Percentiles rank a stretch among this genome's conserved stretches.
Conservation (phyloP, 1,140 invertebrate genomes). For the Bombus haemorrhoidalis region DNA sequence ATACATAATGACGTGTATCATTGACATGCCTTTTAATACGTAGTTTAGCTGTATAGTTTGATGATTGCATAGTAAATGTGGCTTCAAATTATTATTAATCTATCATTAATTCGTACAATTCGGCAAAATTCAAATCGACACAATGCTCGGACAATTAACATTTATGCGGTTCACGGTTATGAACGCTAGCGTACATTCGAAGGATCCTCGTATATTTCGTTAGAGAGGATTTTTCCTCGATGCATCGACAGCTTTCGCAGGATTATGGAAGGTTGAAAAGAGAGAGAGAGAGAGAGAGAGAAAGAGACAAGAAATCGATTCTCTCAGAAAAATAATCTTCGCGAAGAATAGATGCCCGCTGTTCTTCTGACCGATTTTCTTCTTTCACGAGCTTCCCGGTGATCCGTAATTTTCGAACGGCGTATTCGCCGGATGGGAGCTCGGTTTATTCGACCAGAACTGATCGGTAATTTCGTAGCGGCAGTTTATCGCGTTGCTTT, state of each 20-base stretch:
- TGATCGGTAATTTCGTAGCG: constrained; percentile 25
- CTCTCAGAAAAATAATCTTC: constrained; percentile 31
- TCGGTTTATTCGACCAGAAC: not conserved
- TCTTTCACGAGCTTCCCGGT: not conserved
- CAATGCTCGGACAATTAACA: not conserved
- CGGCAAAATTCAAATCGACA: not conserved
- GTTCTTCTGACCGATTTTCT: constrained; percentile 25
- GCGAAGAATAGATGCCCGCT: constrained; percentile 22
- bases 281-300: not conserved
- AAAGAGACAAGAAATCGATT: constrained; percentile 5
- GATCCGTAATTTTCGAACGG: constrained; percentile 34
- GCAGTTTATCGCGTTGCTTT: not conserved
- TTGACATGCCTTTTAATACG: too few species aligned
- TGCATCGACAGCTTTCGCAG: too few species aligned
- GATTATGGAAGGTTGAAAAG: not conserved
- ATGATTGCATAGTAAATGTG: too few species aligned
- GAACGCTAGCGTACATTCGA: not conserved
- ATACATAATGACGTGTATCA: too few species aligned
- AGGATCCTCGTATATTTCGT: not conserved
- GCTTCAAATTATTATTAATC: too few species aligned
- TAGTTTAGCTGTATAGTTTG: too few species aligned
- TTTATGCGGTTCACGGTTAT: not conserved
- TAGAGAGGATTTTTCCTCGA: not conserved
- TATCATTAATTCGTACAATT: too few species aligned
- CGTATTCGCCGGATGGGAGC: not conserved